Percentiles rank a stretch among this genome's conserved stretches.
phyloP scores from a whole-genome alignment of 2,113 vertebrate genomes.

The Saguinus imperator region DNA sequence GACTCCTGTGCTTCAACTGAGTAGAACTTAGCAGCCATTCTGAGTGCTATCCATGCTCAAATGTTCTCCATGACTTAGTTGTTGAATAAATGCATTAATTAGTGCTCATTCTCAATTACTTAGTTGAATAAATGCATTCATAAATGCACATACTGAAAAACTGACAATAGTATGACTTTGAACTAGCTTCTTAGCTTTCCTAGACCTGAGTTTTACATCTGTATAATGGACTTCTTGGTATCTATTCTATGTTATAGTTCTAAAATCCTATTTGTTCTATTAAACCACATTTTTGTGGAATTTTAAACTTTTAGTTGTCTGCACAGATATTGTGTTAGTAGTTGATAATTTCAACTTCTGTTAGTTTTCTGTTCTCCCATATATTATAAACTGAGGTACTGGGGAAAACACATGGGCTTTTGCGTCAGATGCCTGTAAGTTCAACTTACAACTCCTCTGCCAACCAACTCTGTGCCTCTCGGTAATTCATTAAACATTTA shows the following conservation, averaged over 20 bases:
- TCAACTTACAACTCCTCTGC: neutral
- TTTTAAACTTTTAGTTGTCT: neutral
- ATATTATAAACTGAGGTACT: neutral
- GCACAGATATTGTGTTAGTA: neutral
- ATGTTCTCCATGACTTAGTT: neutral
- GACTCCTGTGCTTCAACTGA: neutral
- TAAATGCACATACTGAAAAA: neutral
- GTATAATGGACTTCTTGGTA: neutral
- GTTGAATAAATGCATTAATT: neutral
- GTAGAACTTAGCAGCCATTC: neutral
- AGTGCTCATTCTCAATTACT: neutral
- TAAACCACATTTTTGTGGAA: neutral
- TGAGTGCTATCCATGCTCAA: neutral
- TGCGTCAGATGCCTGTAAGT: neutral
- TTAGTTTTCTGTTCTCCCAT: neutral
- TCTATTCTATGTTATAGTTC: neutral
- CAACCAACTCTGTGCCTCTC: neutral
- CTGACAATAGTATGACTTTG: neutral
- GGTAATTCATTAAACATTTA: neutral
- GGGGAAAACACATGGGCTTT: neutral
- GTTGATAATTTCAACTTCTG: neutral
- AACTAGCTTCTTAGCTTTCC: neutral
- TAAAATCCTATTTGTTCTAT: neutral
- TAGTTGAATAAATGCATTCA: slow-evolving; percentile 5
- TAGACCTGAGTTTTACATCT: neutral